Percentiles rank a stretch among this genome's conserved stretches.
phyloP scores from a whole-genome alignment of 2,888 invertebrate species.

The Caenorhabditis uteleia region DNA sequence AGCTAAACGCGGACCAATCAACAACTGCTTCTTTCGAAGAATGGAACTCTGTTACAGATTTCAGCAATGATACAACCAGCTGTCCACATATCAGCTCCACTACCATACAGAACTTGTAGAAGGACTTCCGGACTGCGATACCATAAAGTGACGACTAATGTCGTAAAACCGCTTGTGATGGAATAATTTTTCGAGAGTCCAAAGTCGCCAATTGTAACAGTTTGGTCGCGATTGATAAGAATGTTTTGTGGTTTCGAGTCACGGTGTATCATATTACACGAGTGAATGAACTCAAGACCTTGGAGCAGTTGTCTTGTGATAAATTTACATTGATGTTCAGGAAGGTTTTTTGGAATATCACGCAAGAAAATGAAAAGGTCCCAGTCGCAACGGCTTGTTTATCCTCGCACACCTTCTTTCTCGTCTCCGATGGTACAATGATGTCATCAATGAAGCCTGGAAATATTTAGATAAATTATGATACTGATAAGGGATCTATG shows the following conservation, averaged over 20 bases:
- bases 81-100: constrained; percentile 95
- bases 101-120: constrained; percentile 85
- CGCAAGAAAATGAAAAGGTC: constrained; percentile 79
- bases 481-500: constrained; percentile 49
- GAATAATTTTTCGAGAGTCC: constrained; percentile 94
- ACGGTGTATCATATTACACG: constrained; percentile 90
- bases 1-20: too few species aligned
- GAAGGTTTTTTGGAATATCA: constrained; percentile 56
- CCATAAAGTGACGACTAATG: constrained; percentile 88
- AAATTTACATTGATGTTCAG: constrained; percentile 38
- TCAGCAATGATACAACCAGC: constrained; percentile 94
- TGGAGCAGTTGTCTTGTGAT: constrained; percentile 79
- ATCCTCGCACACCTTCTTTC: constrained; percentile 75
- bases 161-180: constrained; percentile 83
- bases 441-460: constrained; percentile 78
- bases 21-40: too few species aligned
- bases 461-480: constrained; percentile 6
- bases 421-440: constrained; percentile 76
- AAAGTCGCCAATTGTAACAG: constrained; percentile 87
- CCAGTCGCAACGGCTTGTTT: too few species aligned
- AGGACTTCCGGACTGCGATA: constrained; percentile 94
- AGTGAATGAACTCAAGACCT: constrained; percentile 94
- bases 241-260: constrained; percentile 83
- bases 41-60: too few species aligned
- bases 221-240: constrained; percentile 78